Conservation (phyloP, 1,140 invertebrate species). For the Anadara kagoshimensis region DNA sequence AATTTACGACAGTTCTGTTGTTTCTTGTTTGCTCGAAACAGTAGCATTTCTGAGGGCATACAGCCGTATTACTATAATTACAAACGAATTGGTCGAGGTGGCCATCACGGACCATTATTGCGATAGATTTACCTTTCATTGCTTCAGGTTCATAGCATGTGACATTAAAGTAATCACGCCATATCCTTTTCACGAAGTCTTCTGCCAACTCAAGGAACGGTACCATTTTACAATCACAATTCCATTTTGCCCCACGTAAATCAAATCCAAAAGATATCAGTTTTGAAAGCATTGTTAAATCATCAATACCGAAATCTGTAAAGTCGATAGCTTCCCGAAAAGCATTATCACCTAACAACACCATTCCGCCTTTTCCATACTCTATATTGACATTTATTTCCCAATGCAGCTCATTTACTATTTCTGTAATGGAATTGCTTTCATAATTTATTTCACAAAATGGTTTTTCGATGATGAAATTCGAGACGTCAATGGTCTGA, state of each 20-base stretch:
- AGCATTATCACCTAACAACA: conserved; percentile 6
- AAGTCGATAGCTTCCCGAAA: conserved; percentile 27
- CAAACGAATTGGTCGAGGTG: conserved; percentile 22
- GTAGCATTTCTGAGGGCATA: conserved; percentile 21
- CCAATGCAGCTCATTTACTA: conserved; percentile 13
- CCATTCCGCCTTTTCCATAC: conserved; percentile 18
- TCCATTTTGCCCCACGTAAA: conserved; percentile 17
- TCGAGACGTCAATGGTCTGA: conserved; percentile 24
- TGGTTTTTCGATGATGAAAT: conserved; percentile 16
- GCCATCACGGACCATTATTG: conserved; percentile 9
- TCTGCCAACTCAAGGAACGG: conserved; percentile 21
- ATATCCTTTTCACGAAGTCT: conserved; percentile 26
- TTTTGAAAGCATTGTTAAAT: conserved; percentile 19
- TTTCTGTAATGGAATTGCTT: conserved; percentile 5
- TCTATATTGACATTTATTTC: not conserved
- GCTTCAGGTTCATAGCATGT: conserved; percentile 22
- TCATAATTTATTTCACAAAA: conserved; percentile 29
- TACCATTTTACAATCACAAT: conserved; percentile 30
- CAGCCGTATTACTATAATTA: conserved; percentile 12
- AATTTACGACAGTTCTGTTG: conserved; percentile 26
- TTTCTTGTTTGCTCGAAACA: conserved; percentile 30
- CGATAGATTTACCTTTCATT: conserved; percentile 6
- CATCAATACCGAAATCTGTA: conserved; percentile 23
- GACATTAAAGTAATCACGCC: conserved; percentile 24
- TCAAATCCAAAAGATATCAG: conserved; percentile 20